Evolutionary conservation across 2,797 vertebrate genomes (phyloP), one percentile per base, ranked within the genome.

Genomic region (Arctocebus calabarensis): DNA sequence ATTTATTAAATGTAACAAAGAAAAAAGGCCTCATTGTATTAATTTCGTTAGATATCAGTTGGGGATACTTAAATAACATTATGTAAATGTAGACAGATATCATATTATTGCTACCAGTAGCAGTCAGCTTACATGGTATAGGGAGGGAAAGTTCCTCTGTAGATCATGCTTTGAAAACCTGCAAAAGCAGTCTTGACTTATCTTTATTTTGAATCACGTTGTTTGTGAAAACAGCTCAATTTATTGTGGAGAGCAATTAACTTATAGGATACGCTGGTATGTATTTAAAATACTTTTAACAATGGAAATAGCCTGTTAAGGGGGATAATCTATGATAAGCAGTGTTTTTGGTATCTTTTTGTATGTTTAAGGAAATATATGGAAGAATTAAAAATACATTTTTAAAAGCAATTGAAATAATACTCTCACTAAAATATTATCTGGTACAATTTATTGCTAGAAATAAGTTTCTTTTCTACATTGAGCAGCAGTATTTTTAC

Each of bases 331-430:
- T 81, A 14, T 86, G 66, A 79, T 84, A 81, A 79, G 32, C 40
- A 17, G 37, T 84, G 55, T 59, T 23, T 73, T 73, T 88, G n/a
- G 23, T 83, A 89, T 66, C n/a, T 88, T 70, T 91, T 57, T 64
- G 22, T 43, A 81, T 93, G 86, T 34, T 95, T 84, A 78, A 87
- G 77, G 61, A 94, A 90, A 87, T 93, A 32, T 66, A 27, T 88
- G 91, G 23, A 22, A 40, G 86, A 94, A 89, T 91, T 97, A 84
- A 84, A 74, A 95, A 57, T 34, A 43, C 7, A 55, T 68, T 79
- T 95, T 89, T 45, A 74, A 94, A 94, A 74, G 48, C 77, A 92
- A 34, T 75, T 74, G 59, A 96, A 96, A 87, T 88, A 70, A 66
- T 13, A 87, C 17, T 25, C 70, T 45, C 52, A 77, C 66, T 55